A percentile compares a stretch with the other conserved stretches of the same genome.
Conservation (phyloP, 53 echinoderm and acorn worm species). For the Crossaster papposus region DNA sequence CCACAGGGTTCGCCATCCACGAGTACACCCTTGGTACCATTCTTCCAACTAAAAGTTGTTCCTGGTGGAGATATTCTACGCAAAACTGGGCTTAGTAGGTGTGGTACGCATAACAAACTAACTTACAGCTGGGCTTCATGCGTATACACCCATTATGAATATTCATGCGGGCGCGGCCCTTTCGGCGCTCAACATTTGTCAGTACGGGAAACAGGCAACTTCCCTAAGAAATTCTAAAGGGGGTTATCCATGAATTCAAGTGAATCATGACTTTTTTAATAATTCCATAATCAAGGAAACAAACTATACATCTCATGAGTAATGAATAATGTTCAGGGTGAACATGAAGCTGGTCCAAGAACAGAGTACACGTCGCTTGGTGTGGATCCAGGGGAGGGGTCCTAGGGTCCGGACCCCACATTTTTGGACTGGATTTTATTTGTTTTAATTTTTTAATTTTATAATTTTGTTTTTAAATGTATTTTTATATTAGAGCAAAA, state of each 20-base stretch:
- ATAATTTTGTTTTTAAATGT: too few relatives aligned
- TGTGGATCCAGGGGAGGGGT: too few relatives aligned
- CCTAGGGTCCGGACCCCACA: too few relatives aligned
- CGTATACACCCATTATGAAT: slow-evolving; percentile 60
- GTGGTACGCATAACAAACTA: slow-evolving; percentile 55
- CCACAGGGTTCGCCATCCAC: not conserved
- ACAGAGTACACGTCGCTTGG: too few relatives aligned
- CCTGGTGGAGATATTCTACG: slow-evolving; percentile 23
- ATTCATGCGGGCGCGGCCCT: slow-evolving; percentile 61
- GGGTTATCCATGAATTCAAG: not conserved
- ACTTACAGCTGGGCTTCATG: not conserved
- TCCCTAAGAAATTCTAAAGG: not conserved
- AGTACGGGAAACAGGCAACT: not conserved
- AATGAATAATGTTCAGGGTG: too few relatives aligned
- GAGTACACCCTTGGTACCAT: not conserved
- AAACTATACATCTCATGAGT: too few relatives aligned
- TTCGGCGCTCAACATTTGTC: slow-evolving; percentile 19
- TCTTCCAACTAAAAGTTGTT: not conserved
- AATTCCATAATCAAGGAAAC: too few relatives aligned
- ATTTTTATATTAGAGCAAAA: too few relatives aligned
- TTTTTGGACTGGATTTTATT: too few relatives aligned
- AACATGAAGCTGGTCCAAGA: too few relatives aligned
- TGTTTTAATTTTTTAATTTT: too few relatives aligned
- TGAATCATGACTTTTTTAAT: not conserved
- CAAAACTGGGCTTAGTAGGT: slow-evolving; percentile 37